A percentile compares a stretch with the other conserved stretches of the same genome.
phyloP scores from a whole-genome alignment of 2,113 vertebrate species.

The Cygnus atratus region DNA sequence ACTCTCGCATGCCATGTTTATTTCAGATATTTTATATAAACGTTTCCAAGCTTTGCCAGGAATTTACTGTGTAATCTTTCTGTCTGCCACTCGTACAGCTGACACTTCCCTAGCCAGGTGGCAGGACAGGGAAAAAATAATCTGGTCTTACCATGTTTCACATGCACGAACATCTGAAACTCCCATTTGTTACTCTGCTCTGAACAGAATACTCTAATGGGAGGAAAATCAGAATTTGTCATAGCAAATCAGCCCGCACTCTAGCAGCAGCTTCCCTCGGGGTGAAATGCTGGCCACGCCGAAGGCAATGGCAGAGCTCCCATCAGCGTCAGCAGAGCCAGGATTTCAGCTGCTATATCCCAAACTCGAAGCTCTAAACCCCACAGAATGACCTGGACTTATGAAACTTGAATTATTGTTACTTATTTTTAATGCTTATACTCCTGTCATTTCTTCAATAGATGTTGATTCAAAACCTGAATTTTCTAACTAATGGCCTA shows the following conservation, averaged over 20 bases:
- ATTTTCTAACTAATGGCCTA: slow-evolving; percentile 11
- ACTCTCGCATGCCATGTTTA: background rate
- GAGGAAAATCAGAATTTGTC: background rate
- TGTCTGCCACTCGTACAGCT: background rate
- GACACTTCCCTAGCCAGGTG: background rate
- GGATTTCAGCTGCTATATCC: background rate
- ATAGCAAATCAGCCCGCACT: background rate
- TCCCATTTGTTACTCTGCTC: background rate
- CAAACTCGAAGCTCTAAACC: background rate
- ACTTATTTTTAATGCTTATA: slow-evolving; percentile 15
- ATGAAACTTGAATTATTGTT: background rate
- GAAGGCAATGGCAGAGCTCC: background rate
- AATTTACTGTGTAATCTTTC: background rate
- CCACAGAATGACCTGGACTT: background rate
- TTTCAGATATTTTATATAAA: background rate
- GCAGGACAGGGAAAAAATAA: background rate
- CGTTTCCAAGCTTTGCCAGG: background rate
- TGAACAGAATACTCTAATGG: accelerated
- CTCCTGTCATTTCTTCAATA: background rate
- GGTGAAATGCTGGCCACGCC: background rate
- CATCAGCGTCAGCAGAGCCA: background rate
- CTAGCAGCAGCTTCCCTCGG: accelerated
- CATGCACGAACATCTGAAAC: background rate
- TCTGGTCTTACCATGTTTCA: background rate
- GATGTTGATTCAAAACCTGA: background rate